Conservation (phyloP, 2,113 vertebrate genomes). For the Terrapene triunguis region DNA sequence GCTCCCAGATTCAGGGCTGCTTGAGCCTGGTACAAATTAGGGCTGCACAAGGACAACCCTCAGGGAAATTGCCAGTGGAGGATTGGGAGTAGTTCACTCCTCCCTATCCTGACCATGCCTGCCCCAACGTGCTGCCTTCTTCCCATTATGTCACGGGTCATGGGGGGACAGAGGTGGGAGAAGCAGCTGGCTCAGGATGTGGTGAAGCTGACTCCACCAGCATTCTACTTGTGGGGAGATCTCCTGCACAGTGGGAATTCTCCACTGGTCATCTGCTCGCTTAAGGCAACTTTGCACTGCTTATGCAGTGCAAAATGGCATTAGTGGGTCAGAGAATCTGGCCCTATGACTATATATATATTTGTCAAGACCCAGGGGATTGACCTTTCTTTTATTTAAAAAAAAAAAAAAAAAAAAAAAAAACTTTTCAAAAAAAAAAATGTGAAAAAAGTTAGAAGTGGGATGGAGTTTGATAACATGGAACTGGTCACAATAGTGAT, state of each 20-base stretch:
- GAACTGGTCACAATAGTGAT: slow-evolving; percentile 23
- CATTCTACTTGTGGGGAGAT: background rate
- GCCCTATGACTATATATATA: background rate
- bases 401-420: background rate
- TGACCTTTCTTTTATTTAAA: background rate
- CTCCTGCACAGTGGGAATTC: background rate
- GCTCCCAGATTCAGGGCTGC: background rate
- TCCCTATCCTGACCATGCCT: background rate
- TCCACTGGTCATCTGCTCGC: background rate
- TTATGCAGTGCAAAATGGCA: background rate
- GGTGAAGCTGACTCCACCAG: background rate
- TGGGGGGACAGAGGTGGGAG: background rate
- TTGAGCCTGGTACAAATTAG: background rate
- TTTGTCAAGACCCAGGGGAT: slow-evolving; percentile 28
- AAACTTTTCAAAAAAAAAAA: background rate
- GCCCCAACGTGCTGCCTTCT: background rate
- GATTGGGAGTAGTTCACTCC: accelerated
- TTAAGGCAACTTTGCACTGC: background rate
- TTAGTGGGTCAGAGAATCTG: slow-evolving; percentile 44
- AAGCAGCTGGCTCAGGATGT: background rate
- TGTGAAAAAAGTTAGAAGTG: slow-evolving; percentile 39
- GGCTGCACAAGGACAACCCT: background rate
- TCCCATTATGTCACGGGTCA: accelerated
- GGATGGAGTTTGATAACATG: slow-evolving; percentile 25
- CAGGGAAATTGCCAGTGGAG: background rate